Percentiles rank a stretch among this genome's conserved stretches.
phyloP scores from a whole-genome alignment of 2,888 invertebrate species.

The Ramazzottius varieornatus region DNA sequence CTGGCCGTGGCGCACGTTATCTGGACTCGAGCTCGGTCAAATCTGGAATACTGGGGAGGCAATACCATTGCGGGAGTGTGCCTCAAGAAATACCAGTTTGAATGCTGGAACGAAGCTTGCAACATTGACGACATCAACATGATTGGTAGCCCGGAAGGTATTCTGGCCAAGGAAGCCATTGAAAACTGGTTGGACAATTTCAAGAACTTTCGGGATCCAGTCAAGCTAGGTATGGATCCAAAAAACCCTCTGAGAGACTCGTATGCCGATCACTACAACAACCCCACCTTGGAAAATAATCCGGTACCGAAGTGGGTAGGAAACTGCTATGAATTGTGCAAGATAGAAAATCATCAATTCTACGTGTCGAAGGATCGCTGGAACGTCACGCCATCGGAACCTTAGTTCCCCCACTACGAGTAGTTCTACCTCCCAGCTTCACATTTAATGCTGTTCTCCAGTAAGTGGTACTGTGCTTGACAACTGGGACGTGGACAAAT shows the following conservation, averaged over 20 bases:
- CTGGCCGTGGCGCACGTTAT: conserved; percentile 5
- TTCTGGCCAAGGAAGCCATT: background rate
- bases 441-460: no score
- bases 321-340: background rate
- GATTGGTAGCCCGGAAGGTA: no score
- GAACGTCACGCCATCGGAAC: no score
- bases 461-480: no score
- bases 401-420: no score
- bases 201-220: background rate
- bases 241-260: no score
- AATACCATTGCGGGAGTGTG: conserved; percentile 6
- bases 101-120: conserved; percentile 9
- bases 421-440: no score
- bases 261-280: background rate
- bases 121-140: background rate
- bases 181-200: background rate
- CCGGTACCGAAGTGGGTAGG: background rate
- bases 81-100: conserved; percentile 7
- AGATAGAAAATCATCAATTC: background rate
- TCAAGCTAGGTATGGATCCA: no score
- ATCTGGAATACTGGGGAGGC: conserved; percentile 7
- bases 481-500: no score
- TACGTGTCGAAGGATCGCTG: no score
- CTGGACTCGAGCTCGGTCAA: conserved; percentile 5
- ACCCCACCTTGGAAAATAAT: background rate